Base-by-base conservation (phyloP, 2,888 invertebrate genomes). In the Plusia festucae region DNA sequence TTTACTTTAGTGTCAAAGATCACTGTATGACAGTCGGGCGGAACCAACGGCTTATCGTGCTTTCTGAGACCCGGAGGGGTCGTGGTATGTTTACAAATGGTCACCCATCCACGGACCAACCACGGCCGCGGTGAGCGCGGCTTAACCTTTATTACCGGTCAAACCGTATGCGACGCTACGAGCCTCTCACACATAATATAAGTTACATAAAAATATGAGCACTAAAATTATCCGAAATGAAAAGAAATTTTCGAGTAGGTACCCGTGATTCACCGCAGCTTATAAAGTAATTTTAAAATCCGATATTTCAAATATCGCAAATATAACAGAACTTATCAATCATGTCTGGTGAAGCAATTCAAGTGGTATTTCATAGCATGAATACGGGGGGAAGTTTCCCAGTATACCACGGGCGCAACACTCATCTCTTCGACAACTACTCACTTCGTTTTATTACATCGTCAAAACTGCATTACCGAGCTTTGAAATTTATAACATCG, bases 291-390 rank as follows among this genome's bases (percentile, higher is more conserved):
- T 55, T 55, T 55, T 5, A 32, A 55, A 18, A 15, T 24, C 22
- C 40, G 5, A 34, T 44, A 56, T n/a, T 3, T 18, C 13, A 15
- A 56, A 24, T 20, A 53, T 60, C 7, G 24, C 53, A 58, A 68
- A 65, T 60, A 51, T 40, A 57, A 55, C 51, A 44, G 34, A 70
- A 32, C 54, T 30, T 55, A 70, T 75, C 76, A 75, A 76, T 76
- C 71, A 78, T 66, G 46, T 59, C 24, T 20, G 49, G 30, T 60
- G 46, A 64, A 75, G 61, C 55, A 54, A 66, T 66, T 66, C 63
- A 65, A 73, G 68, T 68, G 62, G 57, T 62, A 60, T 59, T 65
- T 51, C 46, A 34, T 53, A 53, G 46, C 54, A 59, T 70, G 66
- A 61, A 60, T 66, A 66, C 60, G 55, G 59, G 49, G 24, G 16